Conservation (phyloP, 2,888 invertebrate genomes). For the Xanthia togata region DNA sequence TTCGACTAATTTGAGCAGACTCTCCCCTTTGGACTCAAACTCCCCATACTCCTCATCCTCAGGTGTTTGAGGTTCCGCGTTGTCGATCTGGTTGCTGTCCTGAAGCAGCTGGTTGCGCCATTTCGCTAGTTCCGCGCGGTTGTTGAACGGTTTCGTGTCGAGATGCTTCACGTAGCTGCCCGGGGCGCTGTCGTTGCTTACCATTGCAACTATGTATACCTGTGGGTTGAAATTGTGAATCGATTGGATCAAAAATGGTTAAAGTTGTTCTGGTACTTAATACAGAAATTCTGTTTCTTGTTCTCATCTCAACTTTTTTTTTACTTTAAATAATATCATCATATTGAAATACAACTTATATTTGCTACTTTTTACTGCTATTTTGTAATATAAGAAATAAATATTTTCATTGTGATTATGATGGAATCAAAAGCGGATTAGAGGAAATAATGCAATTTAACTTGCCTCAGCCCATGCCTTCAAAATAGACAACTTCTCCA, state of each 20-base stretch:
- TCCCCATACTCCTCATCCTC: conserved; percentile 92
- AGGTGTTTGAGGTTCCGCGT: conserved; percentile 72
- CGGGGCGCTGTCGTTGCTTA: conserved; percentile 93
- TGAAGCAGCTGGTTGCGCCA: conserved; percentile 83
- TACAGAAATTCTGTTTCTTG: too few species aligned
- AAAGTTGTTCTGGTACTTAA: too few species aligned
- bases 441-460: neutral
- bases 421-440: too few species aligned
- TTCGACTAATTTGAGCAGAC: conserved; percentile 96
- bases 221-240: conserved; percentile 65
- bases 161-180: conserved; percentile 90
- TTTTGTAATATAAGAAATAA: too few species aligned
- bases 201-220: conserved; percentile 98
- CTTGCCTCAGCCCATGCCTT: conserved; percentile 99
- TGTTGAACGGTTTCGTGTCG: conserved; percentile 85
- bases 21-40: conserved; percentile 94
- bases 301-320: too few species aligned
- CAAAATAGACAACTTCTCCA: conserved; percentile 98
- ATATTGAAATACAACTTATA: too few species aligned
- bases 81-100: conserved; percentile 82
- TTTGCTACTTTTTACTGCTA: too few species aligned
- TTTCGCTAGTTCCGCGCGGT: conserved; percentile 81
- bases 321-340: too few species aligned
- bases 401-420: too few species aligned
- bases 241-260: too few species aligned